Conservation (phyloP, 37 sponge, comb jelly and placozoan genomes). For the Oopsacas minuta region DNA sequence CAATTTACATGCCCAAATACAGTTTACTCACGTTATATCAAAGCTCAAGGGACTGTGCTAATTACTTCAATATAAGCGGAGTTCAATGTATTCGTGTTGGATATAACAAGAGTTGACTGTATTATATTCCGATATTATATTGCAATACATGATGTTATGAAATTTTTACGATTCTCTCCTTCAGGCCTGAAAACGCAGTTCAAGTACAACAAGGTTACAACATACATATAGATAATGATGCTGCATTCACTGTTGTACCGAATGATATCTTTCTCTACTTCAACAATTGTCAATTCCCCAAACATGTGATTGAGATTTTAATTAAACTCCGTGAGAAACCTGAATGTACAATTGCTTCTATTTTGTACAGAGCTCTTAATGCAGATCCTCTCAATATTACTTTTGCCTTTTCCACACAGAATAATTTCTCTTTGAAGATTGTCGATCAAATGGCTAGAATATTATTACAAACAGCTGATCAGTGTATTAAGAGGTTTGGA, state of each 20-base stretch:
- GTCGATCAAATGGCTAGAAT: constrained; percentile 6
- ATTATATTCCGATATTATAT: too few species aligned
- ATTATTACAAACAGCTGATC: constrained; percentile 9
- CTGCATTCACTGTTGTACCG: constrained; percentile 13
- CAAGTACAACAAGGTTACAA: constrained; percentile 15
- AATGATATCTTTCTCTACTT: background rate
- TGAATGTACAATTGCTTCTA: background rate
- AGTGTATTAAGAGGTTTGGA: constrained; percentile 16
- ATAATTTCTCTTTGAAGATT: constrained; percentile 18
- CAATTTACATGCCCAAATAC: too few species aligned
- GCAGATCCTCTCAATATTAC: background rate
- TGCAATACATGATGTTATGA: too few species aligned
- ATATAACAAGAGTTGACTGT: too few species aligned
- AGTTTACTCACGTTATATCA: too few species aligned
- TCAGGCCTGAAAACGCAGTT: constrained; percentile 9
- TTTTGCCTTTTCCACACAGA: background rate
- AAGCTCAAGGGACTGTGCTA: too few species aligned
- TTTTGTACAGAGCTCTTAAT: constrained; percentile 13
- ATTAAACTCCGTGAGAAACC: background rate
- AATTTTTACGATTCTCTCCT: too few species aligned
- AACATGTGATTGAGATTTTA: constrained; percentile 6
- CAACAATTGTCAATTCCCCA: constrained; percentile 6
- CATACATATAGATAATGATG: background rate
- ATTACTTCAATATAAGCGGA: too few species aligned
- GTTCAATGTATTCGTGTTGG: too few species aligned